Percentiles rank a stretch among this genome's conserved stretches.
These are phyloP conservation scores for Nymphalis io DNA, from an alignment of 1,140 invertebrate species.

Conservation along the genomic window DNA sequence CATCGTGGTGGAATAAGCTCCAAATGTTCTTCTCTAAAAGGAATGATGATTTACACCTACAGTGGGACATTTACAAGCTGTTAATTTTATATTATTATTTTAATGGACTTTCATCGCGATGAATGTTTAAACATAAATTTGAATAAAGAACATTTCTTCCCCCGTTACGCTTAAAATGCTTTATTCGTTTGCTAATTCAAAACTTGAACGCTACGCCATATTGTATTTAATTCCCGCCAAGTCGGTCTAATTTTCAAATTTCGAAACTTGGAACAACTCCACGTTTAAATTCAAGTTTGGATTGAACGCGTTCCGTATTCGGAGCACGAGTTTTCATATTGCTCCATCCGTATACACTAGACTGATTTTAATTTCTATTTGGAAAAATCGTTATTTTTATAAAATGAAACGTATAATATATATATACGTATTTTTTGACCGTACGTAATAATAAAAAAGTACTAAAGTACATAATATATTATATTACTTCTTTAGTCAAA, in stretches of 20 bases:
- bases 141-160: background rate
- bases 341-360: conserved; percentile 25
- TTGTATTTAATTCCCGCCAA: conserved; percentile 75
- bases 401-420: conserved; percentile 3
- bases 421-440: too few species aligned
- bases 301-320: conserved; percentile 65
- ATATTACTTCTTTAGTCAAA: too few species aligned
- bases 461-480: too few species aligned
- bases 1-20: too few species aligned
- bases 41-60: too few species aligned
- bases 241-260: conserved; percentile 77
- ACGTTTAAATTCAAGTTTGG: conserved; percentile 72
- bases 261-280: conserved; percentile 72
- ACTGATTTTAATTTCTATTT: conserved; percentile 5
- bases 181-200: conserved; percentile 15
- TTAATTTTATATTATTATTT: too few species aligned
- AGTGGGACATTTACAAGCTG: too few species aligned
- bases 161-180: background rate
- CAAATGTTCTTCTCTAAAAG: too few species aligned
- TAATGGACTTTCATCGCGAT: too few species aligned
- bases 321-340: conserved; percentile 68
- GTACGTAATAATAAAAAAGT: too few species aligned
- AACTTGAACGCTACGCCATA: conserved; percentile 56
- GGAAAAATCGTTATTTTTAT: background rate
- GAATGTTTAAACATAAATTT: too few species aligned